Base-by-base conservation (phyloP, 2,888 invertebrate species). In the Xestia c-nigrum region DNA sequence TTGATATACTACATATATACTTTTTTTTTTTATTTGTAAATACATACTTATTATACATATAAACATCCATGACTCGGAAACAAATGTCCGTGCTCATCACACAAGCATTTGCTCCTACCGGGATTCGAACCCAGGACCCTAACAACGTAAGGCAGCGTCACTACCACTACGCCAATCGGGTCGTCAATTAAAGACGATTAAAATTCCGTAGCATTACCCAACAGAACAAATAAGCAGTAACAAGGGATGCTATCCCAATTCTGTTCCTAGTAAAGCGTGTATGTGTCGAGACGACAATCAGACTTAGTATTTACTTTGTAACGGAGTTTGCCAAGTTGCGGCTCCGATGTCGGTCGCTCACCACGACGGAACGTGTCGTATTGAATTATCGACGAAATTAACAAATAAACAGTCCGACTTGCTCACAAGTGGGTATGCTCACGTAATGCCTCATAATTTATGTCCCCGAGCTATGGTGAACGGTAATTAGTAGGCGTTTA, bases 321-420 rank as follows among this genome's bases (percentile, higher is more conserved):
- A 88, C 85, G 81, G 81, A 89, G 91, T 92, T 92, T 89, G 86
- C 82, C 80, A 87, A 90, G 83, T 90, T 87, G 87, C 77, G 86
- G 86, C 72, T 80, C 72, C 75, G 72, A 80, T 83, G 70, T 68
- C 74, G 84, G 86, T 84, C 85, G 74, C 81, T 85, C 84, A 84
- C 89, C 87, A 81, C 79, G 76, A 81, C 57, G 74, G 64, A 70
- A 84, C 81, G 77, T 86, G 88, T 85, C 86, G 88, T 87, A 87
- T 87, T 90, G 87, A 91, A 86, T 91, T 90, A 90, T 90, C 84
- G 87, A 87, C 85, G 79, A 88, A 87, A 84, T 91, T 89, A 89
- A 81, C 88, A 87, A 85, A 87, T 80, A 84, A 80, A 81, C 84
- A 76, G 73, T 57, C 61, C 57, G 70, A 64, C 63, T 81, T 79